Conservation (phyloP, 2,888 invertebrate genomes). For the Eupithecia subumbrata region DNA sequence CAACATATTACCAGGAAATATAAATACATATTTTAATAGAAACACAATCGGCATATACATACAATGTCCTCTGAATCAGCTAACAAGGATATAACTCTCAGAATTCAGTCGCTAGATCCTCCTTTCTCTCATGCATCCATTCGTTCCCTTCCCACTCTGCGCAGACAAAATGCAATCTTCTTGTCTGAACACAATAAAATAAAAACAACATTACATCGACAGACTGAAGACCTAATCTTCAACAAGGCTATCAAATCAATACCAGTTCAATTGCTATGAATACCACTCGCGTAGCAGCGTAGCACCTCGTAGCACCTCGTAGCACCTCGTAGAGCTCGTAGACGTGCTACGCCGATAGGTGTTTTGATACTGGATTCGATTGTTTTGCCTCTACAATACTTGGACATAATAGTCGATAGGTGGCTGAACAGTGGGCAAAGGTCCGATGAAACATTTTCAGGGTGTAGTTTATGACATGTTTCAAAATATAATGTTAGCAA, state of each 20-base stretch:
- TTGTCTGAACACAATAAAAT: not conserved
- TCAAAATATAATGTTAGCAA: too few species aligned
- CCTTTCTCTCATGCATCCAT: not conserved
- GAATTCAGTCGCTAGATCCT: not conserved
- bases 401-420: not conserved
- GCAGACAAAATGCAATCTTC: constrained; percentile 3
- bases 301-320: constrained; percentile 46
- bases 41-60: not conserved
- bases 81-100: not conserved
- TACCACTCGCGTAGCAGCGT: constrained; percentile 30
- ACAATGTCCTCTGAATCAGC: not conserved
- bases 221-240: constrained; percentile 28
- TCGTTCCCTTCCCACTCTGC: not conserved
- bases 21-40: too few species aligned
- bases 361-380: constrained; percentile 11
- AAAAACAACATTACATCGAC: constrained; percentile 3
- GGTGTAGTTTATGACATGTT: too few species aligned
- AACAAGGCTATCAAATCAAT: constrained; percentile 40
- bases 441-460: too few species aligned
- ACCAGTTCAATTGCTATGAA: constrained; percentile 26
- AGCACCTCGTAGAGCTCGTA: constrained; percentile 44
- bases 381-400: not conserved
- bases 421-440: not conserved
- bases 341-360: constrained; percentile 41
- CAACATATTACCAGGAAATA: not conserved